These are phyloP conservation scores for Colistium nudipinnis DNA, from an alignment of 2,113 vertebrate genomes.

Conservation along the genomic window DNA sequence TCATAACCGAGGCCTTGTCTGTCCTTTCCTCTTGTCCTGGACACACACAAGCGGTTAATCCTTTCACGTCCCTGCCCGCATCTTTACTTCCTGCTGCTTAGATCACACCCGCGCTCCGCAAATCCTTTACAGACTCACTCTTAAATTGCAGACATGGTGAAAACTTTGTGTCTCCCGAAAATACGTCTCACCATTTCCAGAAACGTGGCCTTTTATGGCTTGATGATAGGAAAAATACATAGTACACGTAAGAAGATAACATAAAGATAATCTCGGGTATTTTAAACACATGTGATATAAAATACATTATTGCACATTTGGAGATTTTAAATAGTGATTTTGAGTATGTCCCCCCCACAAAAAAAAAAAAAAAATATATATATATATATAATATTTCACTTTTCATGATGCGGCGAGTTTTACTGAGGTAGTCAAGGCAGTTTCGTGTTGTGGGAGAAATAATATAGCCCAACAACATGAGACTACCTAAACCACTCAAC, in stretches of 20 bases:
- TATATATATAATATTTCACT: slow-evolving; percentile 37
- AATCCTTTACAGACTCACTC: background rate
- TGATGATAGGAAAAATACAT: background rate
- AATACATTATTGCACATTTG: slow-evolving; percentile 31
- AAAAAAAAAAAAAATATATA: background rate
- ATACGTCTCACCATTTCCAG: background rate
- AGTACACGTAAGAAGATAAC: too few relatives aligned
- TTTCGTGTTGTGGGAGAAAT: slow-evolving; percentile 95
- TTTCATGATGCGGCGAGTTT: slow-evolving; percentile 85
- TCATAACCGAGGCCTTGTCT: slow-evolving; percentile 98
- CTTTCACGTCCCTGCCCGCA: slow-evolving; percentile 20
- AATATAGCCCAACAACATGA: slow-evolving; percentile 97
- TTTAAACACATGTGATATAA: slow-evolving; percentile 55
- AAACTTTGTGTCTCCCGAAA: slow-evolving; percentile 1
- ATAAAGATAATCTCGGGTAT: background rate
- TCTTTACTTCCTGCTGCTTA: slow-evolving; percentile 20
- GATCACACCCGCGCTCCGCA: background rate
- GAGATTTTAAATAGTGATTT: background rate
- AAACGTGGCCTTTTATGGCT: background rate
- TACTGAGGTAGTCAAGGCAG: slow-evolving; percentile 99
- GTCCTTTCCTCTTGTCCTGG: slow-evolving; percentile 39
- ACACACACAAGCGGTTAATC: slow-evolving; percentile 36
- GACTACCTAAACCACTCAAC: slow-evolving; percentile 99
- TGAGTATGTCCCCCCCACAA: slow-evolving; percentile 1
- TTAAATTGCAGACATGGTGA: slow-evolving; percentile 2